Evolutionary conservation across 2,113 vertebrate species (phyloP).

Genomic region (Salvelinus fontinalis): DNA sequence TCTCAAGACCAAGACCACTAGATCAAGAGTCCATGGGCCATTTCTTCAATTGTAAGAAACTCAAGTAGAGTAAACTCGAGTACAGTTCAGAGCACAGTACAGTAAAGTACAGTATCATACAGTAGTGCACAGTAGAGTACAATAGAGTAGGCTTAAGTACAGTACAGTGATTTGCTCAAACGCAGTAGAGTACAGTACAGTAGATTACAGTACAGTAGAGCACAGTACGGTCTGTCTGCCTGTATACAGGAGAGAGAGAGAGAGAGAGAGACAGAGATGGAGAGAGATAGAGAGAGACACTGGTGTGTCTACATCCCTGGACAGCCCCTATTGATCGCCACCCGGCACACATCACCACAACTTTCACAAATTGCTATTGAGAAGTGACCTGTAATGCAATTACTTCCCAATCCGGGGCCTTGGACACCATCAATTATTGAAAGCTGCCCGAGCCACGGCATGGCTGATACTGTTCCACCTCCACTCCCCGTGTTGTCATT

Average conservation of each 20-base stretch:
- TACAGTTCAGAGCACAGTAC: no score
- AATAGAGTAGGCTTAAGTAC: no score
- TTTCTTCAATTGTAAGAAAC: no score
- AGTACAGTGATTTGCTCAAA: no score
- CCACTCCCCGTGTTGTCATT: conserved; percentile 55
- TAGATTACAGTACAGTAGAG: no score
- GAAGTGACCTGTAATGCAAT: conserved; percentile 84
- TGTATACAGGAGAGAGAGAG: conserved; percentile 3
- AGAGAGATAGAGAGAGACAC: conserved; percentile 6
- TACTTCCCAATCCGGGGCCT: conserved; percentile 75
- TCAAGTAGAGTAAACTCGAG: no score
- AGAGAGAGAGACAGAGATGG: conserved; percentile 25
- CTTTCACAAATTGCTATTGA: conserved; percentile 83
- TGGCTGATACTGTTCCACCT: conserved; percentile 16
- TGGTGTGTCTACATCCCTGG: conserved; percentile 54
- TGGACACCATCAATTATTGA: conserved; percentile 81
- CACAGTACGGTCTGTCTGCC: not conserved
- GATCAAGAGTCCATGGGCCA: no score
- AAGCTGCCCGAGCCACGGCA: conserved; percentile 69
- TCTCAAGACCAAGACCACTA: no score
- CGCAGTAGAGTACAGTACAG: no score
- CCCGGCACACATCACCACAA: conserved; percentile 78
- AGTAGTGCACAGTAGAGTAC: no score
- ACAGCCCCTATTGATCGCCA: conserved; percentile 75
- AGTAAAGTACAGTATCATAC: no score